Evolutionary conservation across 2,113 vertebrate genomes (phyloP), one percentile per base, ranked within the genome.

Genomic region (Cyprinodon brontotheroides): DNA sequence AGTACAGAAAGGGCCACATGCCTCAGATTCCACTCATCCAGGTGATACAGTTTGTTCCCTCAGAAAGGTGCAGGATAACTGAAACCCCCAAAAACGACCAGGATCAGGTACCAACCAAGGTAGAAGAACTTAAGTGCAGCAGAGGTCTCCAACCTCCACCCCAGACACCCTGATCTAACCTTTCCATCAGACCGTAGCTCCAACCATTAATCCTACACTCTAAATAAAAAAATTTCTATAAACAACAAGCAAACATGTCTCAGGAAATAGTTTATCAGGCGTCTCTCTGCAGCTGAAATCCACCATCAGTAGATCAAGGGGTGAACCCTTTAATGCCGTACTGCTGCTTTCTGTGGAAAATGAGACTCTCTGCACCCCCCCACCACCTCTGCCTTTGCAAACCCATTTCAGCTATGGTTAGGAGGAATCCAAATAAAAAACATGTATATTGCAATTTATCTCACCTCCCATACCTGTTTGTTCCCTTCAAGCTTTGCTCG

Each of bases 211-310:
- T 20, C 14, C 3, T 92, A 93, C 94, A 94, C 94, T 94, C 94
- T 90, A 89, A 92, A 86, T 91, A 92, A 87, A 91, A 93, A 87
- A 95, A 94, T 93, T 94, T 94, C 95, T 94, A 93, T 96, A 95
- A 95, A 94, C 94, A 95, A 93, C 93, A 75, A 96, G 95, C 95
- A 97, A 96, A 96, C 96, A 96, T 96, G 80, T 94, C 91, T 93
- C 92, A 92, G 94, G 90, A 95, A 95, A 93, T 96, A 41, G 4
- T 48, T 14, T 48, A 48, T 48, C 5, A 5, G 47, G 93, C 91
- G 92, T 94, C 91, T 95, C 94, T 95, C 86, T 94, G 95, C 94
- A 92, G 92, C 93, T 92, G 73, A 91, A 90, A 91, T 96, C 92
- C 91, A 93, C 94, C 92, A 95, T 95, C 94, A 95, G 93, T 63